Percentiles rank a stretch among this genome's conserved stretches.
Evolutionary conservation across 2,797 vertebrate genomes (phyloP).

Genomic region (Microchirus variegatus): DNA sequence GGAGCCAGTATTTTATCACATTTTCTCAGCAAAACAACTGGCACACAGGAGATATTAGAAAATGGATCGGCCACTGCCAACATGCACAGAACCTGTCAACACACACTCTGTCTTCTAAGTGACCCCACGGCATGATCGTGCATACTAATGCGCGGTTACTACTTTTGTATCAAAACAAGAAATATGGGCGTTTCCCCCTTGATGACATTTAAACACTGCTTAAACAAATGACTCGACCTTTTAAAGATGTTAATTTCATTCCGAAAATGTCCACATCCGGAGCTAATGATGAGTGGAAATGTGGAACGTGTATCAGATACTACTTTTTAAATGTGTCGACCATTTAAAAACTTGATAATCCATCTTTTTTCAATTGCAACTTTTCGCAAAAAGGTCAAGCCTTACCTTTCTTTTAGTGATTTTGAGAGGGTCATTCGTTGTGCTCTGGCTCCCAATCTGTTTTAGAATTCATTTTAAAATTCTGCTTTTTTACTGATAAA

Average conservation of each 20-base stretch:
- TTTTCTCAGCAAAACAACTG: constrained; percentile 49
- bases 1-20: constrained; percentile 43
- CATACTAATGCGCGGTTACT: constrained; percentile 18
- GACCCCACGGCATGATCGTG: constrained; percentile 3
- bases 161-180: constrained; percentile 5
- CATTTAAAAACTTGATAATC: too few relatives aligned
- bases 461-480: too few relatives aligned
- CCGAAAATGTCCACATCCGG: neutral
- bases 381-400: too few relatives aligned
- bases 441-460: too few relatives aligned
- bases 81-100: constrained; percentile 30
- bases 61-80: constrained; percentile 42
- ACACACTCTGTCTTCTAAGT: constrained; percentile 27
- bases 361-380: too few relatives aligned
- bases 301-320: too few relatives aligned
- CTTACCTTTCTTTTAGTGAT: too few relatives aligned
- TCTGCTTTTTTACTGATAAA: too few relatives aligned
- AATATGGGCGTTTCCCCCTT: constrained; percentile 13
- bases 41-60: constrained; percentile 51
- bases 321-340: too few relatives aligned
- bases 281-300: neutral
- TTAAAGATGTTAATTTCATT: constrained; percentile 5
- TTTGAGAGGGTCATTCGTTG: too few relatives aligned
- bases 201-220: constrained; percentile 10
- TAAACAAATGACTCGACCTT: constrained; percentile 45